These are phyloP conservation scores for Agapostemon virescens DNA, from an alignment of 2,888 invertebrate species.

Conservation along the genomic window DNA sequence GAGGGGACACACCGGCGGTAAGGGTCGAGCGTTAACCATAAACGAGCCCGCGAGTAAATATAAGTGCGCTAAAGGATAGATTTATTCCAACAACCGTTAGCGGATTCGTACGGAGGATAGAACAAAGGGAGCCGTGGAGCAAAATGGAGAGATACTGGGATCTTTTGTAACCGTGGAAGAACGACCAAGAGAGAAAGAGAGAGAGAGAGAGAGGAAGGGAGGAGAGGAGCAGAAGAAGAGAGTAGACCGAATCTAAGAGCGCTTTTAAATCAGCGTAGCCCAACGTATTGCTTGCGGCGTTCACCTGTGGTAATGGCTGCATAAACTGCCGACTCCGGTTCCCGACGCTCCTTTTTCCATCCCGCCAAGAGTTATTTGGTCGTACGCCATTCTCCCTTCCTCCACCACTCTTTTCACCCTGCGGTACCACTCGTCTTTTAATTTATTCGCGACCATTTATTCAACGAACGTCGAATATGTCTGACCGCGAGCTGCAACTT, in stretches of 20 bases:
- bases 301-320: constrained; percentile 70
- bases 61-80: constrained; percentile 2
- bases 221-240: constrained; percentile 24
- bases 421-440: constrained; percentile 26
- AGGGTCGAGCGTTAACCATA: neutral
- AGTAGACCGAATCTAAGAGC: constrained; percentile 65
- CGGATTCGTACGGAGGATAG: constrained; percentile 30
- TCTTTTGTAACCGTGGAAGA: constrained; percentile 48
- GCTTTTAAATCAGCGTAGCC: constrained; percentile 67
- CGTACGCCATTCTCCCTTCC: constrained; percentile 40
- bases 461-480: constrained; percentile 33
- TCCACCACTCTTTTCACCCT: constrained; percentile 14
- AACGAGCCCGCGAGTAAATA: constrained; percentile 4
- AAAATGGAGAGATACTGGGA: constrained; percentile 39
- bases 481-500: neutral
- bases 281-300: constrained; percentile 68
- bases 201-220: constrained; percentile 11
- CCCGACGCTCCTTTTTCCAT: constrained; percentile 62
- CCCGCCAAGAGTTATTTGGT: constrained; percentile 60
- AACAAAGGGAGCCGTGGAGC: constrained; percentile 38
- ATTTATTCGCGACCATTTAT: constrained; percentile 53
- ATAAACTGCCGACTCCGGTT: constrained; percentile 65
- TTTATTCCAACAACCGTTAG: constrained; percentile 23
- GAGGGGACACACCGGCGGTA: neutral
- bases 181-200: neutral